Conservation (phyloP, 2,113 vertebrate species). For the Eulacestoma nigropectus region DNA sequence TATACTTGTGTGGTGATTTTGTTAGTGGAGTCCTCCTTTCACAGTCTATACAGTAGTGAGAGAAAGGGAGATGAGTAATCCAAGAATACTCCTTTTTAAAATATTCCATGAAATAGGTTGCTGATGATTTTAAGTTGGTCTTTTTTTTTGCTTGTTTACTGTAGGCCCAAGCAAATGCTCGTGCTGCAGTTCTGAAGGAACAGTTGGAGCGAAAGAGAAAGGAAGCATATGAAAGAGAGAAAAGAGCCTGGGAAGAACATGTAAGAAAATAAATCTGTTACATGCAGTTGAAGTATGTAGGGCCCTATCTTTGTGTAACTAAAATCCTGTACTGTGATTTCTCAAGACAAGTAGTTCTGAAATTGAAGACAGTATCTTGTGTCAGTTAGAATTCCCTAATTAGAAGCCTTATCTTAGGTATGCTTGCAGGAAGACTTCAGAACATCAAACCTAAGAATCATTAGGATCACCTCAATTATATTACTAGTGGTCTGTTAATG, state of each 20-base stretch:
- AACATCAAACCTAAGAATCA: background rate
- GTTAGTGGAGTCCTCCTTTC: background rate
- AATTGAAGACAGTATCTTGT: background rate
- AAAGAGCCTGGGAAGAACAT: conserved; percentile 92
- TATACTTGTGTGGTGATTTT: background rate
- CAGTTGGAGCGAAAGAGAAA: conserved; percentile 90
- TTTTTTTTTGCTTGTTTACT: background rate
- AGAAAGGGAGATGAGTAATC: background rate
- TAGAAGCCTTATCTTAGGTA: background rate
- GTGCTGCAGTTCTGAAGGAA: conserved; percentile 89
- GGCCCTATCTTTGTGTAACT: background rate
- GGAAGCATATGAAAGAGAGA: conserved; percentile 90
- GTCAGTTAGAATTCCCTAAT: background rate
- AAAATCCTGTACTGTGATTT: background rate
- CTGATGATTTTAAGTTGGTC: background rate
- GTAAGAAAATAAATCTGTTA: conserved; percentile 73
- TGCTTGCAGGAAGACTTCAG: background rate
- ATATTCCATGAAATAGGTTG: background rate
- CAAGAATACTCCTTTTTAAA: background rate
- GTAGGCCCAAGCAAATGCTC: conserved; percentile 86
- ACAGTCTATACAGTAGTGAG: background rate
- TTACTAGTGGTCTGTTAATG: background rate
- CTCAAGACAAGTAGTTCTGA: background rate
- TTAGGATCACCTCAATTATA: background rate
- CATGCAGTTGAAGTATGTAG: accelerated